Evolutionary conservation across 2,113 vertebrate genomes (phyloP), one percentile per base, ranked within the genome.

Genomic region (Glaucomys volans): DNA sequence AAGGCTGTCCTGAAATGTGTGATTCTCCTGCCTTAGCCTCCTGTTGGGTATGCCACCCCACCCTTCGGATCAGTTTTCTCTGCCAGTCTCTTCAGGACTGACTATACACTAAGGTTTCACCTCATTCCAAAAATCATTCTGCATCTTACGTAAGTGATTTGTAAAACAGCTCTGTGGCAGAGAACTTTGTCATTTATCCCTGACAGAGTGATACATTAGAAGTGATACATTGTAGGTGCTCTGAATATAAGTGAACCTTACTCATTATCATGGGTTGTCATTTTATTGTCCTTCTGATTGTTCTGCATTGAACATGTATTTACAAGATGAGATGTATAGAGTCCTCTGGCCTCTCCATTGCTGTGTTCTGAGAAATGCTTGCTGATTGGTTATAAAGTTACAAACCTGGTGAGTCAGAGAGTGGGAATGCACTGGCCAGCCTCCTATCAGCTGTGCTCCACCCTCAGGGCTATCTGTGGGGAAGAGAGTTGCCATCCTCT

Each of bases 341-440:
- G 64, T 42, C 32, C 0, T 79, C 28, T n/a, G 26, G 40, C 35
- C 24, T 96, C 50, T 79, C 30, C 26, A 1, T 30, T 57, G 67
- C 64, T 72, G n/a, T 87, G 72, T 80, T 71, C 72, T 40, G 12
- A 79, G 84, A 67, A 52, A 28, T 47, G 74, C 9, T 66, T 84
- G 66, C 72, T 52, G 35, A 1, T 59, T 77, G 80, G 87, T 89
- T 94, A 86, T 77, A 30, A 79, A 87, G 77, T 94, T 85, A 52
- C 35, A 75, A 30, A 47, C 40, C 72, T 91, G 82, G 72, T 71
- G 69, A 88, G 44, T 97, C 81, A 90, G 71, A 94, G 44, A 57
- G n/a, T 89, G 35, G 91, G 91, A 95, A 86, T 85, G 89, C 44
- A 35, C 50, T 18, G 22, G 67, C 82, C 20, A 57, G 92, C 44